Conservation (phyloP, 2,888 invertebrate genomes). For the Aricia artaxerxes region DNA sequence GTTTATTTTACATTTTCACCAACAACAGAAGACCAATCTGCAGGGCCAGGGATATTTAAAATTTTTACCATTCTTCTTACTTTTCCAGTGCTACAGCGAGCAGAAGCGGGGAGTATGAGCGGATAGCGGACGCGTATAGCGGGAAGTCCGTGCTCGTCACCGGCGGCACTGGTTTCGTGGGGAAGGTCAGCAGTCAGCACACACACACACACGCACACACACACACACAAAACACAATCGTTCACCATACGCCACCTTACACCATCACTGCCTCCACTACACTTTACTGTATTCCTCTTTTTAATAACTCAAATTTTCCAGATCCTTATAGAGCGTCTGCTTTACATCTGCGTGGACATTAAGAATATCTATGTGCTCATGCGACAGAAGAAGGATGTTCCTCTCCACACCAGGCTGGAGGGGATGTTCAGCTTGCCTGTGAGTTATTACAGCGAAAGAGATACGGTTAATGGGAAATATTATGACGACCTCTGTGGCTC, state of each 20-base stretch:
- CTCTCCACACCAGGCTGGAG: background rate
- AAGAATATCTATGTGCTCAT: constrained; percentile 39
- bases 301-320: constrained; percentile 20
- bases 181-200: constrained; percentile 44
- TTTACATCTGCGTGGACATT: constrained; percentile 37
- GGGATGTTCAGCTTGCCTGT: constrained; percentile 34
- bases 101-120: constrained; percentile 7
- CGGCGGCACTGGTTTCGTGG: constrained; percentile 53
- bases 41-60: too few relatives aligned
- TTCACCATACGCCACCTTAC: background rate
- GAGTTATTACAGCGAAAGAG: too few relatives aligned
- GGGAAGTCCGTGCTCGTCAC: constrained; percentile 52
- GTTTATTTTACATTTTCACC: too few relatives aligned
- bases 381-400: constrained; percentile 35
- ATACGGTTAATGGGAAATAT: too few relatives aligned
- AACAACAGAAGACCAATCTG: too few relatives aligned
- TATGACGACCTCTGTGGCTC: too few relatives aligned
- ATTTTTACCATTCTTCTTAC: too few relatives aligned
- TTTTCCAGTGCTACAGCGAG: background rate
- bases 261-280: too few relatives aligned
- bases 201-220: background rate
- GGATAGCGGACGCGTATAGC: constrained; percentile 47
- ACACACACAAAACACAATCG: background rate
- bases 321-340: constrained; percentile 42
- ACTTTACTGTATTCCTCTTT: background rate